phyloP scores from a whole-genome alignment of 2,888 invertebrate species.

The Oeneis ivallda region DNA sequence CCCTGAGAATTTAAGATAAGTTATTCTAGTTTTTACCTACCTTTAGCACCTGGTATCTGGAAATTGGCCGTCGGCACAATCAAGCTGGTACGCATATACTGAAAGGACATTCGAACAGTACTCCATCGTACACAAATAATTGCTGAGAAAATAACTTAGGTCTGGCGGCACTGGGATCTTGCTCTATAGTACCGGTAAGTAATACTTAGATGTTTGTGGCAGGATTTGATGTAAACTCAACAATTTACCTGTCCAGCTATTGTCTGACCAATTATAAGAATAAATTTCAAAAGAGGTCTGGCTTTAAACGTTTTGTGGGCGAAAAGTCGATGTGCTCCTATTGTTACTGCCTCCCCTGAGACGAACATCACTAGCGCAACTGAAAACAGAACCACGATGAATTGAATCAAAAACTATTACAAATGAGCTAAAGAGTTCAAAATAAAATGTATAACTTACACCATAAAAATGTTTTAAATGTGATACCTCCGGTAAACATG shows the following conservation, averaged over 20 bases:
- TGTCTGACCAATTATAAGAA: conserved; percentile 85
- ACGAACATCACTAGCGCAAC: neutral
- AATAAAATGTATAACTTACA: conserved; percentile 49
- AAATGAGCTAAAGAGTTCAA: neutral
- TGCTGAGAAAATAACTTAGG: too few relatives aligned
- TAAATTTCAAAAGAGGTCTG: conserved; percentile 79
- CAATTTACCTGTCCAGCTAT: conserved; percentile 87
- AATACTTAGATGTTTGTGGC: too few relatives aligned
- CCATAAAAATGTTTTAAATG: conserved; percentile 51
- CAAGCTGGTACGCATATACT: too few relatives aligned
- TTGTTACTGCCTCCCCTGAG: conserved; percentile 85
- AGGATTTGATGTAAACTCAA: neutral
- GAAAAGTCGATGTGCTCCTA: conserved; percentile 91
- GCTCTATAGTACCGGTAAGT: too few relatives aligned
- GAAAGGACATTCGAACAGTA: too few relatives aligned
- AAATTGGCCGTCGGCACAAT: too few relatives aligned
- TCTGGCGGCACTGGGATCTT: too few relatives aligned
- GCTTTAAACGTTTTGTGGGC: conserved; percentile 91
- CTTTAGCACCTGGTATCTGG: too few relatives aligned
- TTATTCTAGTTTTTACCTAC: too few relatives aligned
- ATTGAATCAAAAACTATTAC: neutral
- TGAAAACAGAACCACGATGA: conserved; percentile 18
- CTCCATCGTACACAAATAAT: too few relatives aligned
- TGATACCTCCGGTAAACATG: conserved; percentile 48
- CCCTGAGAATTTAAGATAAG: too few relatives aligned